A percentile compares a stretch with the other conserved stretches of the same genome.
These are phyloP conservation scores for Melanotaenia boesemani DNA, from an alignment of 2,797 vertebrate genomes.

Conservation along the genomic window DNA sequence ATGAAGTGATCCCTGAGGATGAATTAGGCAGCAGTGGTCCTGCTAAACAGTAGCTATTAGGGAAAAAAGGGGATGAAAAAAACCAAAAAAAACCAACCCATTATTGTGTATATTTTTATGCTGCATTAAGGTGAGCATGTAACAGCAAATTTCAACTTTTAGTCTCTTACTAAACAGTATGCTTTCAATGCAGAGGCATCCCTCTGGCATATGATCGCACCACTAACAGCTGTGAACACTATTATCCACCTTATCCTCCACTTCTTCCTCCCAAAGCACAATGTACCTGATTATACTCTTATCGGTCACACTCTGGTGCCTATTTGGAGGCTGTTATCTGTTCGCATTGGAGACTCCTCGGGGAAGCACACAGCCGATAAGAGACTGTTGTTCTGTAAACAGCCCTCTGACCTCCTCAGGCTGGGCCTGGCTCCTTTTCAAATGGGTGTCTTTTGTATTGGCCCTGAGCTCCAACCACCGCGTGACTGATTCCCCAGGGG, in stretches of 20 bases:
- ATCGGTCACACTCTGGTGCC: slow-evolving; percentile 73
- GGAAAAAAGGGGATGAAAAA: neutral
- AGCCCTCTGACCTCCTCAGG: slow-evolving; percentile 75
- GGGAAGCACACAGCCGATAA: slow-evolving; percentile 68
- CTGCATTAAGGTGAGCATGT: neutral
- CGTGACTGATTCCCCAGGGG: slow-evolving; percentile 63
- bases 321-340: slow-evolving; percentile 75
- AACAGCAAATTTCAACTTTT: neutral
- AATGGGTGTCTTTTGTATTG: slow-evolving; percentile 60
- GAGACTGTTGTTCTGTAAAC: slow-evolving; percentile 81
- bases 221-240: slow-evolving; percentile 46
- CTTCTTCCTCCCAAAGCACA: slow-evolving; percentile 61
- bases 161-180: slow-evolving; percentile 1
- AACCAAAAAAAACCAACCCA: neutral
- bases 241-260: slow-evolving; percentile 57
- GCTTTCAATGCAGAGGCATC: slow-evolving; percentile 30
- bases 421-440: slow-evolving; percentile 64
- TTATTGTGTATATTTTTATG: slow-evolving; percentile 16
- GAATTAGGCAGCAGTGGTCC: slow-evolving; percentile 43
- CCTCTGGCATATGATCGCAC: slow-evolving; percentile 38
- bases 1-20: slow-evolving; percentile 72
- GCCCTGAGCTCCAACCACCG: slow-evolving; percentile 60
- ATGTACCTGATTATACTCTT: slow-evolving; percentile 76
- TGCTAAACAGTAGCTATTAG: slow-evolving; percentile 41
- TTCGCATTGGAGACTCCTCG: slow-evolving; percentile 69